Percentiles rank a stretch among this genome's conserved stretches.
Conservation (phyloP, 2,113 vertebrate species). For the Delphinapterus leucas region DNA sequence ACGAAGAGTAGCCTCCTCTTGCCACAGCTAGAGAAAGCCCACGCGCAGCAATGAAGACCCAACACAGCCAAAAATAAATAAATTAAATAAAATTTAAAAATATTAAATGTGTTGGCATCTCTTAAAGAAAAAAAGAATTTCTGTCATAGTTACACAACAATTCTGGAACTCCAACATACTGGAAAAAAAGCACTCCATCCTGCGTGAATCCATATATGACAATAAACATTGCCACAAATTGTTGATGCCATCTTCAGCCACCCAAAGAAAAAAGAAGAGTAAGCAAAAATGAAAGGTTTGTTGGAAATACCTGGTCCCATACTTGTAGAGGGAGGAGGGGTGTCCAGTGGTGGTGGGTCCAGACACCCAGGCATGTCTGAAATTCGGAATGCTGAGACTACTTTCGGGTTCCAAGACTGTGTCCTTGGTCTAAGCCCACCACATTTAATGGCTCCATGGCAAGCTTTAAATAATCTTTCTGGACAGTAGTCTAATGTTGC, state of each 20-base stretch:
- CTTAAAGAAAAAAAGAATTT: not conserved
- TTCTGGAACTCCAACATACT: not conserved
- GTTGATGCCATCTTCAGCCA: not conserved
- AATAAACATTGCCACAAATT: not conserved
- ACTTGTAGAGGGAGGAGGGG: not conserved
- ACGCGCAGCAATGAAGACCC: rapidly evolving
- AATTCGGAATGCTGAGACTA: too few relatives aligned
- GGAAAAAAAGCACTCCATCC: not conserved
- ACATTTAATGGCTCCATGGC: not conserved
- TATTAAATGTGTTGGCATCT: too few relatives aligned
- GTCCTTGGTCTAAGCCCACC: not conserved
- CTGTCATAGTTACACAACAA: not conserved
- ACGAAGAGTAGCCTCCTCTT: too few relatives aligned
- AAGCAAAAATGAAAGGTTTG: not conserved
- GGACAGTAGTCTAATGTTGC: not conserved
- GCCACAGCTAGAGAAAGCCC: too few relatives aligned
- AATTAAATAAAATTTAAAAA: too few relatives aligned
- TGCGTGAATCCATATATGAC: not conserved
- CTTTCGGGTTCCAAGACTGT: rapidly evolving
- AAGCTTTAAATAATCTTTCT: not conserved
- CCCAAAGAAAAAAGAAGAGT: not conserved
- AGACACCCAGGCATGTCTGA: not conserved
- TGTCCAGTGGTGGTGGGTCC: too few relatives aligned
- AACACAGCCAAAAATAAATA: too few relatives aligned
- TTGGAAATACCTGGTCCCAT: not conserved